A percentile compares a stretch with the other conserved stretches of the same genome.
phyloP scores from a whole-genome alignment of 2,113 vertebrate species.

The Haplochromis burtoni region DNA sequence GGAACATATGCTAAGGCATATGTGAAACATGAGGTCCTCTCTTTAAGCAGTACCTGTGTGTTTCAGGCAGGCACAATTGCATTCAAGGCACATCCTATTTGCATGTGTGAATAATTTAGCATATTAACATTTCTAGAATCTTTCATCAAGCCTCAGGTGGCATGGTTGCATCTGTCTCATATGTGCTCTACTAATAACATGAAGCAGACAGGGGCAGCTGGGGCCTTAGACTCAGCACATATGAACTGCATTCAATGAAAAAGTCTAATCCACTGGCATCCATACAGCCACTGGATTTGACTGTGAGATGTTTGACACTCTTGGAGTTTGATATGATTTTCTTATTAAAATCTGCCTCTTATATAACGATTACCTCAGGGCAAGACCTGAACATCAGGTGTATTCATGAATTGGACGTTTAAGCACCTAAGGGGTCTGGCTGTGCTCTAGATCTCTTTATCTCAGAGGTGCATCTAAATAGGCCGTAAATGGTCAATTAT shows the following conservation, averaged over 20 bases:
- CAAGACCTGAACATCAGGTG: constrained; percentile 4
- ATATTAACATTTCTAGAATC: constrained; percentile 20
- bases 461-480: neutral
- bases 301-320: neutral
- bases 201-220: constrained; percentile 8
- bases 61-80: neutral
- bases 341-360: neutral
- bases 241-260: neutral
- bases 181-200: constrained; percentile 9
- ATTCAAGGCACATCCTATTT: neutral
- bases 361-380: neutral
- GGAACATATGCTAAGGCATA: neutral
- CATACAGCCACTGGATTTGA: neutral
- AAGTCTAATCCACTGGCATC: neutral
- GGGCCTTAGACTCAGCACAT: neutral
- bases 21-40: neutral
- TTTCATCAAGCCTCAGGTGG: constrained; percentile 40
- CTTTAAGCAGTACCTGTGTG: neutral
- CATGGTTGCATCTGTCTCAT: constrained; percentile 13
- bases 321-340: neutral
- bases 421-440: neutral
- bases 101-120: constrained; percentile 41
- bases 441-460: neutral
- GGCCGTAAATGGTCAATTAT: neutral
- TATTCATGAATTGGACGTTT: neutral